These are phyloP conservation scores for Delia radicum DNA, from an alignment of 1,140 invertebrate species.

Conservation along the genomic window DNA sequence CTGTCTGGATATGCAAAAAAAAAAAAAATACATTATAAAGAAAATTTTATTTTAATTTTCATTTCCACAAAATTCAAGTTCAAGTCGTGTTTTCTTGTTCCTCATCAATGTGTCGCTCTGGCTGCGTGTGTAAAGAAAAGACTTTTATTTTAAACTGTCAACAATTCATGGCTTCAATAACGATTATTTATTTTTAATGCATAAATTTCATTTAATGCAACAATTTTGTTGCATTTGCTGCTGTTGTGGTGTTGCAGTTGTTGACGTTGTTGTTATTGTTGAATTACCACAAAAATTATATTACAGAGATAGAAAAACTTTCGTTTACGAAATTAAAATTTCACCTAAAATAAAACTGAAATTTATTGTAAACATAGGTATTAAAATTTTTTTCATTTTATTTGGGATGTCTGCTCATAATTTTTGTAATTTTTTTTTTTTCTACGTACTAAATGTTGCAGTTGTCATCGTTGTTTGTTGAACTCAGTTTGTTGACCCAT, in stretches of 20 bases:
- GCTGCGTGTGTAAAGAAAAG: not conserved
- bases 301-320: not conserved
- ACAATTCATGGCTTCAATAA: not conserved
- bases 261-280: not conserved
- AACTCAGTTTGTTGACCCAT: too few species aligned
- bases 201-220: too few species aligned
- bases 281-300: not conserved
- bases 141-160: not conserved
- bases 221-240: not conserved
- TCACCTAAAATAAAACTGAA: not conserved
- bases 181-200: not conserved
- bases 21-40: too few species aligned
- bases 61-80: not conserved
- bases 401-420: too few species aligned
- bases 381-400: too few species aligned
- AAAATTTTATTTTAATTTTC: not conserved
- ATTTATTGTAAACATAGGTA: not conserved
- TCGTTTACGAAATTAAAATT: not conserved
- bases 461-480: too few species aligned
- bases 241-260: too few species aligned
- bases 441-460: too few species aligned
- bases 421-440: too few species aligned
- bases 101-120: not conserved
- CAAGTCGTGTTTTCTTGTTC: not conserved
- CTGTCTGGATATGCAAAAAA: too few species aligned